Base-by-base conservation (phyloP, 1,140 invertebrate genomes). In the Macrotrachela quadricornifera region DNA sequence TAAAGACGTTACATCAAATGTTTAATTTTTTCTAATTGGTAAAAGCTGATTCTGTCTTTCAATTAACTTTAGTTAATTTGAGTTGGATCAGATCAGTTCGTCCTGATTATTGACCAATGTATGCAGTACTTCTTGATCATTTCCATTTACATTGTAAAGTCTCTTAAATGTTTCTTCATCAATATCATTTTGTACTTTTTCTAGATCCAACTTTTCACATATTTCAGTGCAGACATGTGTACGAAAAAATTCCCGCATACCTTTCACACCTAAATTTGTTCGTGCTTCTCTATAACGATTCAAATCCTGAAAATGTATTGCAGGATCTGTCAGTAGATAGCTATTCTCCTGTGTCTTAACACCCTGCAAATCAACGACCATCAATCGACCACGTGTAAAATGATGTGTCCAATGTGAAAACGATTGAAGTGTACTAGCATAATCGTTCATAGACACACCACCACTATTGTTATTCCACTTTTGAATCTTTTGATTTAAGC, bases 401-500 rank as follows among this genome's bases (percentile, higher is more conserved):
- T 42, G 40, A 42, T 21, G 42, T 10, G 49, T 42, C 49, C 49
- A 50, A n/a, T 50, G 49, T 18, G 37, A 17, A 50, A 50, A 50
- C 3, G 49, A 39, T 21, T 50, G 38, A 17, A 50, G 30, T 41
- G 39, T 42, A 12, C 39, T 14, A 17, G 49, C 17, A 41, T 50
- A 50, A 9, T 50, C 49, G 8, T 42, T 17, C 10, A 12, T 30
- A 12, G 41, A 41, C 13, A 50, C 18, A 50, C 12, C 30, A 21
- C 49, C 49, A 21, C 38, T 39, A n/a, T 50, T 50, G 17, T 50
- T 50, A 6, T 42, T 21, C 30, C 30, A 50, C 42, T 50, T 50
- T 13, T 21, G 41, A n/a, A 42, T 42, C 18, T 42, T 16, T n/a
- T 11, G 18, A 30, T 42, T 16, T 12, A 11, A 42, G 10, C 18